Conservation (phyloP, 2,888 invertebrate genomes). For the Dasysyrphus tricinctus region DNA sequence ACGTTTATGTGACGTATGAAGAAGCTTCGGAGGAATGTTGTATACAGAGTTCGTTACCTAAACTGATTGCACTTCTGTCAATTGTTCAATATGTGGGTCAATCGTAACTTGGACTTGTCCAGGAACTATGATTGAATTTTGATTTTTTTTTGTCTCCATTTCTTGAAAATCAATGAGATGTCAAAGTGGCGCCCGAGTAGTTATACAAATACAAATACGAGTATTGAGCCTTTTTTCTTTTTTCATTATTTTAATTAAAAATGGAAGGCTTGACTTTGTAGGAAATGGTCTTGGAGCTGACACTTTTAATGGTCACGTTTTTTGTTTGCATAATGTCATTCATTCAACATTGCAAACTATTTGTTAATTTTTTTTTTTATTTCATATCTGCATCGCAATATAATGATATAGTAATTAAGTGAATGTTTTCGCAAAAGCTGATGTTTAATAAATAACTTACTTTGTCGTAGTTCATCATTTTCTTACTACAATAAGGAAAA, state of each 20-base stretch:
- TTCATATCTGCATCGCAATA: neutral
- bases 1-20: conserved; percentile 22
- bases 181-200: neutral
- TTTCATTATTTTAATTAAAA: neutral
- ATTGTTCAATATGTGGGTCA: conserved; percentile 17
- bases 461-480: no score
- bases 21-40: neutral
- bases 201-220: neutral
- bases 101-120: neutral
- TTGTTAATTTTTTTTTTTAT: neutral
- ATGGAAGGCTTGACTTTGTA: no score
- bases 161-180: conserved; percentile 1
- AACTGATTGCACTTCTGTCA: conserved; percentile 3
- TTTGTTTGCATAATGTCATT: neutral
- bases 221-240: neutral
- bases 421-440: no score
- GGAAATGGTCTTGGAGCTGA: neutral
- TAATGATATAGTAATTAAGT: no score
- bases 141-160: neutral
- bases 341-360: neutral
- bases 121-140: neutral
- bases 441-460: no score
- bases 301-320: conserved; percentile 8
- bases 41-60: neutral
- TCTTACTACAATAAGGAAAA: no score